Evolutionary conservation across 2,113 vertebrate species (phyloP).

Genomic region (Pheucticus melanocephalus): DNA sequence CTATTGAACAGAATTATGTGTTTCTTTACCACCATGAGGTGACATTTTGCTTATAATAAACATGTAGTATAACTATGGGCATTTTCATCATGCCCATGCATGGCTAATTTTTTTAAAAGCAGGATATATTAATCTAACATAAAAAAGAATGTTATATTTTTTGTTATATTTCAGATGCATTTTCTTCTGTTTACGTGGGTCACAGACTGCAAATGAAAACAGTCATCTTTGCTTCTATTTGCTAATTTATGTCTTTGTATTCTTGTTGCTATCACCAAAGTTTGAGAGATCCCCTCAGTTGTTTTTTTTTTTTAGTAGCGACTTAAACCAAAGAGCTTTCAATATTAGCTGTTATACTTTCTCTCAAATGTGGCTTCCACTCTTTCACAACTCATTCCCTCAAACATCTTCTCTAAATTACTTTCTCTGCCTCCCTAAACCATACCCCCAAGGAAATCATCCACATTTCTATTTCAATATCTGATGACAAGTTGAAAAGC

Average conservation of each 20-base stretch:
- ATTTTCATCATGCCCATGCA: background rate
- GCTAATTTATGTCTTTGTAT: background rate
- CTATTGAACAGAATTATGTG: background rate
- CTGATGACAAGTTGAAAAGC: background rate
- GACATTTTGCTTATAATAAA: background rate
- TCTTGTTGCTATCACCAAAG: background rate
- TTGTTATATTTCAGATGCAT: background rate
- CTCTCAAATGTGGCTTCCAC: background rate
- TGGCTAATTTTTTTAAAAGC: background rate
- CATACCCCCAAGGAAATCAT: background rate
- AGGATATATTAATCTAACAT: background rate
- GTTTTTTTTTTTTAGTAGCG: background rate
- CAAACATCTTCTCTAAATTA: background rate
- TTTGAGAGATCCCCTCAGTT: background rate
- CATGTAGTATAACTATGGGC: background rate
- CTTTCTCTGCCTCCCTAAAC: background rate
- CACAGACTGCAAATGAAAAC: background rate
- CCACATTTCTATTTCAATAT: slow-evolving; percentile 14
- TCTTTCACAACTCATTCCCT: background rate
- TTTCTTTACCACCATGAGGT: background rate
- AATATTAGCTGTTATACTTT: background rate
- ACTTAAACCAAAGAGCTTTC: background rate
- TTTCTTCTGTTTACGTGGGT: background rate
- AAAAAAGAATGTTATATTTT: too few species aligned
- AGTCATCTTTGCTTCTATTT: background rate